Evolutionary conservation across 2,113 vertebrate genomes (phyloP), one percentile per base, ranked within the genome.

Genomic region (Apeltes quadracus): DNA sequence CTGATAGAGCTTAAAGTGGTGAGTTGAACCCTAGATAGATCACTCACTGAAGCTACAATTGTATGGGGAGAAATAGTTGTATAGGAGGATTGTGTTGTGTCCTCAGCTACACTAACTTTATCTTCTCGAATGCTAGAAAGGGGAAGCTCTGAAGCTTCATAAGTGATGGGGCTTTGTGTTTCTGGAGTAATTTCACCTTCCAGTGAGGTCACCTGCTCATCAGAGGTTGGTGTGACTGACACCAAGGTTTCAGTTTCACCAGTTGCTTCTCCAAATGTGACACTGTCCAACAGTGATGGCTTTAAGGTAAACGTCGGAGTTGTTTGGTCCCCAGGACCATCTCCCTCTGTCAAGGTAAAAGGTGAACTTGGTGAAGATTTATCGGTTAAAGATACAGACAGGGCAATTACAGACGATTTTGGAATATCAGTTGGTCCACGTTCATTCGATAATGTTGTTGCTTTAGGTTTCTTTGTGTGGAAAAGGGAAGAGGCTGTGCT

Each of bases 211-310:
- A 63, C 23, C 9, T 67, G 44, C 15, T 81, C 72, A 66, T 78
- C 66, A 73, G 64, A 73, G 12, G 64, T 73, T 78, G 83, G 22
- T 71, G 72, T 78, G 16, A 74, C 32, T 58, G 86, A 84, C 69
- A 85, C 41, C 57, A 85, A 76, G 2, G 69, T 78, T 84, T 85
- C 82, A 0, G 77, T 88, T 88, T 90, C 78, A 55, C 75, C 87
- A 56, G 83, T 77, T 62, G 72, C 82, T 75, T 90, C 87, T 63
- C 83, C 64, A 75, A 87, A 90, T 58, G 84, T 86, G 46, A 63
- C 4, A 0, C 44, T 83, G 7, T 78, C 65, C 22, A 59, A 55
- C 20, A 29, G 18, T 55, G 36, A 53, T 75, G 83, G 51, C 56
- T 55, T 54, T 43, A 39, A 25, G 22, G 78, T 74, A 12, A 79